Percentiles rank a stretch among this genome's conserved stretches.
phyloP scores from a whole-genome alignment of 53 echinoderm and acorn worm genomes.

The Holothuria leucospilota region DNA sequence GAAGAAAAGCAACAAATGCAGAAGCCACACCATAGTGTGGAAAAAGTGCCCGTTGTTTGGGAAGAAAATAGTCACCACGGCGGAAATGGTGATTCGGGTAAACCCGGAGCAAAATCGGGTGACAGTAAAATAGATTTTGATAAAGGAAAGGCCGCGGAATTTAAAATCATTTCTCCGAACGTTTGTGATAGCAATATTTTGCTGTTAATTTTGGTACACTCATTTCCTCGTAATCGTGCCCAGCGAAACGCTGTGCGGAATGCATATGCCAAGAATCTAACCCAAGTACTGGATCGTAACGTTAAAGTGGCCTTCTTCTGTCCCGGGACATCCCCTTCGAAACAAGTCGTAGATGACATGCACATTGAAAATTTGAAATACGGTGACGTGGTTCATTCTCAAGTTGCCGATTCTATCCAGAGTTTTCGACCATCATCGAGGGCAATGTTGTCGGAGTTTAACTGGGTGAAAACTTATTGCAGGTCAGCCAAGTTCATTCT shows the following conservation, averaged over 20 bases:
- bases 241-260: constrained; percentile 75
- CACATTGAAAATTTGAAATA: constrained; percentile 42
- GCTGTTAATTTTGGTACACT: constrained; percentile 70
- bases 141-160: constrained; percentile 43
- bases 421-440: constrained; percentile 66
- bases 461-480: constrained; percentile 80
- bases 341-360: constrained; percentile 44
- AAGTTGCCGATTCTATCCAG: constrained; percentile 60
- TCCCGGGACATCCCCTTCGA: constrained; percentile 56
- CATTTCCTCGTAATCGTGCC: constrained; percentile 62
- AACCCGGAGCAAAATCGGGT: neutral
- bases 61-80: constrained; percentile 12
- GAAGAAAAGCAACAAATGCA: constrained; percentile 22
- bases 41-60: constrained; percentile 42
- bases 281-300: constrained; percentile 45
- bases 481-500: constrained; percentile 71
- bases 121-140: neutral
- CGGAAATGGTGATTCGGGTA: constrained; percentile 2
- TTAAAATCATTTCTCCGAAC: constrained; percentile 58
- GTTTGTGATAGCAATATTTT: constrained; percentile 59
- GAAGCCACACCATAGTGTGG: neutral
- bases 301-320: constrained; percentile 67
- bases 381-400: constrained; percentile 72
- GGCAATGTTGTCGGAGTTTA: constrained; percentile 72
- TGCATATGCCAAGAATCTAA: constrained; percentile 62